Evolutionary conservation across 1,140 invertebrate species (phyloP).

Genomic region (Trichonephila inaurata): DNA sequence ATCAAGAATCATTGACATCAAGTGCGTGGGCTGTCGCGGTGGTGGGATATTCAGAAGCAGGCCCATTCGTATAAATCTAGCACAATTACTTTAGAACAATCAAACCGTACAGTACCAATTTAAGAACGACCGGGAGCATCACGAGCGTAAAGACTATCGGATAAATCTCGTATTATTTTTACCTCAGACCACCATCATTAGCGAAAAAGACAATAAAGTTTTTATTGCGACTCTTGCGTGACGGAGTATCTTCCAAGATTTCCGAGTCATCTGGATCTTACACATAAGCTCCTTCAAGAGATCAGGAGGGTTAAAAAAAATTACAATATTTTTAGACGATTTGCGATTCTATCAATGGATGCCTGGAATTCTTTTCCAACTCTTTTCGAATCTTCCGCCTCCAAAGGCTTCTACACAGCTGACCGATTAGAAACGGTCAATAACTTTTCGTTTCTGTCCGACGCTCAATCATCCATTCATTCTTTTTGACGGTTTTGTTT

Average conservation of each 20-base stretch:
- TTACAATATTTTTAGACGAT: conserved; percentile 27
- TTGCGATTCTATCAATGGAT: conserved; percentile 15
- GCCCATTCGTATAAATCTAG: not conserved
- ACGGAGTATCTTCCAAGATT: not conserved
- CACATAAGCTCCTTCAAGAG: not conserved
- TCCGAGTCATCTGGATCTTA: not conserved
- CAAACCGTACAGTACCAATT: conserved; percentile 18
- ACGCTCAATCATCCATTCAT: not conserved
- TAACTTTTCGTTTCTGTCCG: not conserved
- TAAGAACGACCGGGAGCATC: not conserved
- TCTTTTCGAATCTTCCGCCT: not conserved
- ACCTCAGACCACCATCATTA: conserved; percentile 19
- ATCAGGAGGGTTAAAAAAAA: conserved; percentile 9
- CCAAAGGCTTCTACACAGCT: not conserved
- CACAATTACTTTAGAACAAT: conserved; percentile 25
- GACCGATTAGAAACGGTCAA: conserved; percentile 69
- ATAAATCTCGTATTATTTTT: conserved; percentile 24
- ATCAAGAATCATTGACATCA: not conserved
- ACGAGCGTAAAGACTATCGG: conserved; percentile 26
- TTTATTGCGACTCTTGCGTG: conserved; percentile 39
- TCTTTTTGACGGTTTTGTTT: conserved; percentile 3
- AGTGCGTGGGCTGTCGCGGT: not conserved
- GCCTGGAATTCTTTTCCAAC: not conserved
- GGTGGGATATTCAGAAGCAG: not conserved
- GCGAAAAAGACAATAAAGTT: conserved; percentile 49